Percentiles rank a stretch among this genome's conserved stretches.
These are phyloP conservation scores for Limnephilus marmoratus DNA, from an alignment of 2,888 invertebrate genomes.

Conservation along the genomic window DNA sequence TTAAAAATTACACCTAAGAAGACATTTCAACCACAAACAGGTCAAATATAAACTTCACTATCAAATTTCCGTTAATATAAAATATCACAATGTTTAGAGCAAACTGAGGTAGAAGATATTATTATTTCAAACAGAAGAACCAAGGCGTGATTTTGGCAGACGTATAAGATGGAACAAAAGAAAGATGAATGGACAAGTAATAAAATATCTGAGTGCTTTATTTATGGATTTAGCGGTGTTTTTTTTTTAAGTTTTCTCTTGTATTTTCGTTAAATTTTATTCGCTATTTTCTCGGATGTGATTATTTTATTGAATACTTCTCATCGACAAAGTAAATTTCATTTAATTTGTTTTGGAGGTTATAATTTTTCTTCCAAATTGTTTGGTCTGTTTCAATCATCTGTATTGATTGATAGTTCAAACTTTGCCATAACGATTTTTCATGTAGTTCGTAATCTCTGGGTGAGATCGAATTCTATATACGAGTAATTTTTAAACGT, in stretches of 20 bases:
- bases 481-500: no score
- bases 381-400: neutral
- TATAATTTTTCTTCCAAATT: neutral
- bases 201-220: constrained; percentile 8
- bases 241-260: no score
- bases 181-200: neutral
- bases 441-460: no score
- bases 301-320: neutral
- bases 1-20: no score
- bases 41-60: neutral
- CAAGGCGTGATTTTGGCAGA: neutral
- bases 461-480: no score
- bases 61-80: neutral
- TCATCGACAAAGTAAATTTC: neutral
- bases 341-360: neutral
- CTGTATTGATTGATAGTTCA: no score
- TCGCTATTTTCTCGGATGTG: neutral
- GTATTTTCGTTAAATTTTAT: neutral
- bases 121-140: neutral
- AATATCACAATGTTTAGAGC: neutral
- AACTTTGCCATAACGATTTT: no score
- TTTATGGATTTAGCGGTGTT: neutral
- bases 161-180: neutral
- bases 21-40: neutral
- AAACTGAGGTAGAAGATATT: neutral